phyloP scores from a whole-genome alignment of 1,140 invertebrate species.

The Triops longicaudatus region DNA sequence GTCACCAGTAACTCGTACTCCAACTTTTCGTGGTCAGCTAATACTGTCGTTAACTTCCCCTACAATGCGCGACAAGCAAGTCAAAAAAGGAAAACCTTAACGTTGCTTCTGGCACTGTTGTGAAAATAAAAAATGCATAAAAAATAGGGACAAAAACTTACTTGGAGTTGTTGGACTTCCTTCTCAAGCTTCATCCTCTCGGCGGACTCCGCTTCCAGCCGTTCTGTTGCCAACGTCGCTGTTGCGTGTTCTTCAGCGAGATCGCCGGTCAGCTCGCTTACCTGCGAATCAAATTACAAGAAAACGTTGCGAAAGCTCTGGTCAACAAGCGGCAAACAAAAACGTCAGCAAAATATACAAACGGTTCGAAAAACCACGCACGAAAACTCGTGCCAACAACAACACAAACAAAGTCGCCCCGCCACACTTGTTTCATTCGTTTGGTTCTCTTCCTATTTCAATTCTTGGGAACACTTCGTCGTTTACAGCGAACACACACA shows the following conservation, averaged over 20 bases:
- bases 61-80: background rate
- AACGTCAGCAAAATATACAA: background rate
- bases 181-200: conserved; percentile 53
- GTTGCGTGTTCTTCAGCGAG: conserved; percentile 83
- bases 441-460: background rate
- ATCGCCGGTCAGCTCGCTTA: conserved; percentile 83
- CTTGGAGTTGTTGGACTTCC: conserved; percentile 70
- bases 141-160: conserved; percentile 32
- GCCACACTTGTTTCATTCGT: background rate
- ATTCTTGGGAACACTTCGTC: background rate
- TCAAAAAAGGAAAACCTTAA: background rate
- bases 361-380: background rate
- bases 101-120: too few relatives aligned
- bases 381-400: background rate
- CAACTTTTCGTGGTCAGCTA: conserved; percentile 29
- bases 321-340: background rate
- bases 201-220: conserved; percentile 68
- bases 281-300: conserved; percentile 44
- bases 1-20: conserved; percentile 34
- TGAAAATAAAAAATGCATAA: background rate
- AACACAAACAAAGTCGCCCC: background rate
- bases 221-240: conserved; percentile 73
- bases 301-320: background rate
- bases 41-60: conserved; percentile 25
- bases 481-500: too few relatives aligned